Conservation (phyloP, 2,113 vertebrate species). For the Caranx melampygus region DNA sequence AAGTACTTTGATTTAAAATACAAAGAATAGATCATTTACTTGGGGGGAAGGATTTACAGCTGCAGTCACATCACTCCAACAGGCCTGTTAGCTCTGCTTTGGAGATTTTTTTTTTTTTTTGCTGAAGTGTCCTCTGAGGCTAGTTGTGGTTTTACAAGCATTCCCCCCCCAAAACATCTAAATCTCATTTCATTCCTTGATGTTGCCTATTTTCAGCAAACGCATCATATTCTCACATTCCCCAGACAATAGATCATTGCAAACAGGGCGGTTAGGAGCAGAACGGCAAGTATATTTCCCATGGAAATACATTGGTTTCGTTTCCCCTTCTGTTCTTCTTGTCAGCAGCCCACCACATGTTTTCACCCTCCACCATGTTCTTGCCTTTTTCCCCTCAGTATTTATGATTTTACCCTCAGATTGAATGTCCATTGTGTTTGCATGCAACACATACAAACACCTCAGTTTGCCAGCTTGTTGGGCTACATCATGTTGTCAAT, state of each 20-base stretch:
- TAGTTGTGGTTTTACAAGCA: constrained; percentile 13
- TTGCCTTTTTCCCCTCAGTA: constrained; percentile 31
- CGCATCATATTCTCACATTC: constrained; percentile 54
- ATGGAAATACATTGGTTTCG: constrained; percentile 15
- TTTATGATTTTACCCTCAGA: constrained; percentile 39
- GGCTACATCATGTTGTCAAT: constrained; percentile 4
- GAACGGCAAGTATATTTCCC: constrained; percentile 65
- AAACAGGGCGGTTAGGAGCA: constrained; percentile 50
- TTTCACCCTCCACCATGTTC: constrained; percentile 44
- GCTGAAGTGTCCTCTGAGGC: constrained; percentile 4
- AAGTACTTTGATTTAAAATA: not conserved
- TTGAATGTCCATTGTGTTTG: constrained; percentile 42
- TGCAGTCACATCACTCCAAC: not conserved
- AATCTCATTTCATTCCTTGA: constrained; percentile 32
- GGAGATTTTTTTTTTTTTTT: not conserved
- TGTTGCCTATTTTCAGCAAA: constrained; percentile 50
- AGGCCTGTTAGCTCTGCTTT: constrained; percentile 14
- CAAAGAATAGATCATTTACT: not conserved
- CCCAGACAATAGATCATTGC: constrained; percentile 56
- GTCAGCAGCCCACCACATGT: constrained; percentile 34
- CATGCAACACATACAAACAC: constrained; percentile 41
- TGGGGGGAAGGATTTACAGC: not conserved
- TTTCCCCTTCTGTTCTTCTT: constrained; percentile 45
- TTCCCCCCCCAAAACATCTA: constrained; percentile 5
- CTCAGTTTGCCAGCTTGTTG: constrained; percentile 72